These are phyloP conservation scores for Myodes glareolus DNA, from an alignment of 2,113 vertebrate genomes.

Conservation along the genomic window DNA sequence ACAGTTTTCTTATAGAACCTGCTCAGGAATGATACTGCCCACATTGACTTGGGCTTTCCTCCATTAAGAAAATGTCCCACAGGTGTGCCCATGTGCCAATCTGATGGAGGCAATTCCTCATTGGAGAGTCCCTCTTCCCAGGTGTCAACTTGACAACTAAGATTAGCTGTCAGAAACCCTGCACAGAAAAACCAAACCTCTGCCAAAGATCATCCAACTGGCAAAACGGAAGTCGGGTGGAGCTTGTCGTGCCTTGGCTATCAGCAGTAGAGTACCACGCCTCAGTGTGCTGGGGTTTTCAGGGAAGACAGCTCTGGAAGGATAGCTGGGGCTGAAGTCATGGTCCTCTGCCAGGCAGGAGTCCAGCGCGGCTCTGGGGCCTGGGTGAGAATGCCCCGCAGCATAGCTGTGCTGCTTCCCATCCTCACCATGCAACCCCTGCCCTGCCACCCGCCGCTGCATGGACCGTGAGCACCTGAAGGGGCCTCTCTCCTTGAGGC, in stretches of 20 bases:
- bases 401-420: not conserved
- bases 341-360: not conserved
- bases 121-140: not conserved
- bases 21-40: not conserved
- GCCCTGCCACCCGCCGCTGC: not conserved
- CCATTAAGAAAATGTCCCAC: not conserved
- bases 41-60: not conserved
- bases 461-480: not conserved
- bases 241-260: not conserved
- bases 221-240: not conserved
- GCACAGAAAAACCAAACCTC: not conserved
- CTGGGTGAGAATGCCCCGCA: not conserved
- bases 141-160: not conserved
- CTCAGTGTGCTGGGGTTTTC: not conserved
- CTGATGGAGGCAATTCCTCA: not conserved
- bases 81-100: not conserved
- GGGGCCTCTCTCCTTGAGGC: not conserved
- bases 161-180: not conserved
- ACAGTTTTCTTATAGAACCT: not conserved
- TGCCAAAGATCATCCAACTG: not conserved
- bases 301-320: not conserved
- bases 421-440: no score
- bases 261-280: no score
- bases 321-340: not conserved
- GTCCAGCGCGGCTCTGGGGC: not conserved